Conservation (phyloP, 2,113 vertebrate genomes). For the Pseudorectes ferrugineus region DNA sequence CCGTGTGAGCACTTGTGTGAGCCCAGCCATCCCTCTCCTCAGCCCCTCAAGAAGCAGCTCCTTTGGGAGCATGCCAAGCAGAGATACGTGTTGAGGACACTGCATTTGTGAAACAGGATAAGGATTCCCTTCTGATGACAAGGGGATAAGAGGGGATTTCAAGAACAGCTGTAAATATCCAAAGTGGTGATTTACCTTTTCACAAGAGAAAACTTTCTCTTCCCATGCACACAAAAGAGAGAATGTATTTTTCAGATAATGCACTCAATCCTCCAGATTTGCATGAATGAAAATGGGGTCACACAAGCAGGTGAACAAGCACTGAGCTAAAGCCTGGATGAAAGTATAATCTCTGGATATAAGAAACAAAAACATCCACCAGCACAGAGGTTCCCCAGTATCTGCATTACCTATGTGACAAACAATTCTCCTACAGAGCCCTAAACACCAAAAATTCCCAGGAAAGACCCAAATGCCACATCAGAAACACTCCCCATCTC, state of each 20-base stretch:
- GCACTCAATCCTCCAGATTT: neutral
- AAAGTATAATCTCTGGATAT: neutral
- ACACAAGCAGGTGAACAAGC: neutral
- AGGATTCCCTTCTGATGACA: neutral
- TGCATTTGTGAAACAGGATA: neutral
- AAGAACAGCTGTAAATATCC: neutral
- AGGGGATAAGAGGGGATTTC: neutral
- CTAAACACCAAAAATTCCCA: neutral
- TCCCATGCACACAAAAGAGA: neutral
- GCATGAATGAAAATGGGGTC: neutral
- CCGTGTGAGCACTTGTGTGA: neutral
- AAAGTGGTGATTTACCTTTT: neutral
- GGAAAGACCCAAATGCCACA: neutral
- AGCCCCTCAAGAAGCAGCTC: neutral
- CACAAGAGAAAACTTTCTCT: neutral
- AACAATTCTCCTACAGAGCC: neutral
- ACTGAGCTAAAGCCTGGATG: neutral
- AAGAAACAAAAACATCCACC: neutral
- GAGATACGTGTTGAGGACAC: accelerated
- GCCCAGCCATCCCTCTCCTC: no score
- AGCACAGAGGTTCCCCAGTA: neutral
- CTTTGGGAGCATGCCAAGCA: neutral
- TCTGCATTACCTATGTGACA: neutral
- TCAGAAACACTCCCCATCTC: neutral
- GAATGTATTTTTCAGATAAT: neutral